A percentile compares a stretch with the other conserved stretches of the same genome.
Evolutionary conservation across 2,888 invertebrate genomes (phyloP).

Genomic region (Bugulina stolonifera): DNA sequence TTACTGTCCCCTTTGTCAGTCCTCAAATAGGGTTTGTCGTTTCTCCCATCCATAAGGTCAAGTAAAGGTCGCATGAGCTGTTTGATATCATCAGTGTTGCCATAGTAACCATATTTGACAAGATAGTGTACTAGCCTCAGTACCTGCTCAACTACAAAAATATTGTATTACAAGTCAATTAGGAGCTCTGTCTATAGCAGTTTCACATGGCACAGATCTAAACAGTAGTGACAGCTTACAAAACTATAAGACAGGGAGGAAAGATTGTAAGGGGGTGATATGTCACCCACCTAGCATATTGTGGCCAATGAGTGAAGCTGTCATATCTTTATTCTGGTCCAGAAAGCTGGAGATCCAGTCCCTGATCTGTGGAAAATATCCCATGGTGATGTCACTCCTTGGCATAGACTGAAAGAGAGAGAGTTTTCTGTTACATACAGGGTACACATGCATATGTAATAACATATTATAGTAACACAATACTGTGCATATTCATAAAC

Average conservation of each 20-base stretch:
- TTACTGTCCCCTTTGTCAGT: too few species aligned
- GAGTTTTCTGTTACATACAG: too few species aligned
- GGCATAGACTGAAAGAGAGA: not conserved
- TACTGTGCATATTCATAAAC: too few species aligned
- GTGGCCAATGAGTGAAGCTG: constrained; percentile 47
- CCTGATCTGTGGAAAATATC: constrained; percentile 35
- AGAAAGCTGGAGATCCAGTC: constrained; percentile 47
- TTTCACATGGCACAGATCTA: too few species aligned
- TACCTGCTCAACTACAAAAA: constrained; percentile 36
- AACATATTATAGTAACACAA: too few species aligned
- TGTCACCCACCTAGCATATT: constrained; percentile 47
- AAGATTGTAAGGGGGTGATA: too few species aligned
- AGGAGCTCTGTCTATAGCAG: too few species aligned
- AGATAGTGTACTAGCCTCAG: constrained; percentile 45
- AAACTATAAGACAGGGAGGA: too few species aligned
- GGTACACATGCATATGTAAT: too few species aligned
- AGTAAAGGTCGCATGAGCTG: constrained; percentile 44
- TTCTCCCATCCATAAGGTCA: constrained; percentile 47
- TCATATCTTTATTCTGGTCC: constrained; percentile 47
- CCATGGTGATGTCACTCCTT: constrained; percentile 9
- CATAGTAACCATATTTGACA: constrained; percentile 48
- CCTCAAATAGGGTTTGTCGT: constrained; percentile 43
- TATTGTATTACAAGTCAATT: too few species aligned
- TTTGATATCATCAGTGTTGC: constrained; percentile 45
- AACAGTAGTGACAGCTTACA: too few species aligned